Evolutionary conservation across 2,888 invertebrate species (phyloP), one percentile per base, ranked within the genome.

Genomic region (Acanthacorydalis orientalis): DNA sequence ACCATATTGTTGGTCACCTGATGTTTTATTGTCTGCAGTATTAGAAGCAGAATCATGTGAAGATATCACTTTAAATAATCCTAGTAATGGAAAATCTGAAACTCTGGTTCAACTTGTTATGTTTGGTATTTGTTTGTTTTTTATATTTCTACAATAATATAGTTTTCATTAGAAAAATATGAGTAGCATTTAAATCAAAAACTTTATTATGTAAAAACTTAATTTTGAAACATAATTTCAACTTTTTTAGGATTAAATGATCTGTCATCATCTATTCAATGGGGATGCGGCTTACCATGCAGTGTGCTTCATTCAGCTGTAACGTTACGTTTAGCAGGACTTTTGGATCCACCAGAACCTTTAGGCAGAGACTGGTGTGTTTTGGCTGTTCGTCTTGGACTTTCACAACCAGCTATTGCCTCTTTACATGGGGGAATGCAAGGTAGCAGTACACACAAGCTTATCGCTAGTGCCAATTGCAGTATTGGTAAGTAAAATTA

Each of bases 361-460:
- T 70, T 77, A 49, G 82, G 82, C 15, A 75, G 79, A 57, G 84
- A 86, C 60, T 86, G 86, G 86, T 75, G 84, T 58, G 71, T 83
- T 57, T 64, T 86, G 49, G 84, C 85, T 11, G 73, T 80, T 45
- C 71, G 78, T 52, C 67, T 86, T 48, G 79, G 80, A 46, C 53
- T 67, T 16, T 60, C 59, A 47, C 65, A 66, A 52, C 64, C 66
- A 47, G 59, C 59, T 41, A 65, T 67, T 37, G 67, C 64, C 11
- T 60, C 65, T 1, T 55, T 65, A 38, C 42, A 47, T 42, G 34
- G 40, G 23, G 64, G 65, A 53, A 63, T 64, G n/a, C 61, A 63
- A 50, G 62, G 62, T 54, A 59, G 62, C 48, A 64, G 66, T 57
- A 66, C 65, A 1, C 62, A 64, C 60, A 55, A 64, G 47, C 54